phyloP scores from a whole-genome alignment of 2,888 invertebrate species.

The Trachelus tabidus region DNA sequence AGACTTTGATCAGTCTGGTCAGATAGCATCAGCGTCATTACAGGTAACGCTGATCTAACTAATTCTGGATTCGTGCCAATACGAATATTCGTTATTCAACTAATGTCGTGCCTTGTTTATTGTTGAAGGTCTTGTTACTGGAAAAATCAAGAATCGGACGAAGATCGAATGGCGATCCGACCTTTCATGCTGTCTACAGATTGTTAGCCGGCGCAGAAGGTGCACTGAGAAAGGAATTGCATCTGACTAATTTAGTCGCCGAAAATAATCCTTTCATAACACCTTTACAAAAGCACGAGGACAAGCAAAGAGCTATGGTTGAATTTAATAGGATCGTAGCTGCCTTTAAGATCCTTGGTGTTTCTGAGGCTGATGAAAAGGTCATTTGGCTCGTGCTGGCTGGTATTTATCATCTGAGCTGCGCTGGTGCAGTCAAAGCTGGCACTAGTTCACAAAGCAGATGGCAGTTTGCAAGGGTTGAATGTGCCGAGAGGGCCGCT shows the following conservation, averaged over 20 bases:
- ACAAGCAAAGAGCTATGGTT: conserved; percentile 81
- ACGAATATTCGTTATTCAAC: neutral
- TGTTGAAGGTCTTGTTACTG: conserved; percentile 73
- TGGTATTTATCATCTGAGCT: conserved; percentile 93
- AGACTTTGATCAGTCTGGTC: conserved; percentile 94
- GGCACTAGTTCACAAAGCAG: conserved; percentile 69
- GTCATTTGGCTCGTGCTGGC: conserved; percentile 89
- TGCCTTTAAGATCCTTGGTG: conserved; percentile 80
- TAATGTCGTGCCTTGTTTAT: neutral
- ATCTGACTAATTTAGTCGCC: conserved; percentile 78
- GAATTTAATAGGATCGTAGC: conserved; percentile 85
- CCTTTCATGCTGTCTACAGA: conserved; percentile 76
- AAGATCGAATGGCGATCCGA: conserved; percentile 78
- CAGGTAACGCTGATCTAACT: conserved; percentile 71
- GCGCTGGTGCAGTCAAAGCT: conserved; percentile 84
- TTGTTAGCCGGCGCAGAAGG: conserved; percentile 87
- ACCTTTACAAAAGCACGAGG: conserved; percentile 82
- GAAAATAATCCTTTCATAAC: conserved; percentile 85
- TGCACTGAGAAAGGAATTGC: conserved; percentile 82
- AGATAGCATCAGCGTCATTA: conserved; percentile 88
- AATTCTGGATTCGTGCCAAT: neutral
- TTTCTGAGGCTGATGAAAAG: conserved; percentile 83
- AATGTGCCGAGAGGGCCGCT: conserved; percentile 82
- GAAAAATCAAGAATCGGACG: conserved; percentile 81
- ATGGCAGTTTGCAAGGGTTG: conserved; percentile 83